Conservation (phyloP, 2,113 vertebrate genomes). For the Daubentonia madagascariensis region DNA sequence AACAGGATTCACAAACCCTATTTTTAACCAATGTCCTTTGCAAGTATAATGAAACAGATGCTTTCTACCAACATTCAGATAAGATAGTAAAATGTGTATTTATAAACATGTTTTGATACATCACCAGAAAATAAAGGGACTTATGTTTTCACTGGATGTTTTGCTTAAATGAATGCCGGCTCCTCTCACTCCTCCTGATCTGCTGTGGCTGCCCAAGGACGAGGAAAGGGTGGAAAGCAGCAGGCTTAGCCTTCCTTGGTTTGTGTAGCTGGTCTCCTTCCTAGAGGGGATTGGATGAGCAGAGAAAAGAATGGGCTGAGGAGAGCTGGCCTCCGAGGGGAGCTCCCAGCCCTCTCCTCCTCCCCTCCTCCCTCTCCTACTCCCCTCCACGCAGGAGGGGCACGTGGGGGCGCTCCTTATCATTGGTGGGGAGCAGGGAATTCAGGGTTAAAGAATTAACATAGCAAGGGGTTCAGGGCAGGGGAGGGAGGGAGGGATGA, state of each 20-base stretch:
- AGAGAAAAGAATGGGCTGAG: not conserved
- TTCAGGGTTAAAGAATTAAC: not conserved
- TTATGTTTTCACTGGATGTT: not conserved
- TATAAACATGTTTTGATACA: not conserved
- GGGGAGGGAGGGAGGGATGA: not conserved
- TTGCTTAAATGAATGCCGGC: not conserved
- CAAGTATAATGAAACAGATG: not conserved
- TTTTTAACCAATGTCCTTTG: constrained; percentile 15
- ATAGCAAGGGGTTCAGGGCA: not conserved
- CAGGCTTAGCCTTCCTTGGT: not conserved
- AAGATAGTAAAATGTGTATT: not conserved
- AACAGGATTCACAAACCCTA: not conserved
- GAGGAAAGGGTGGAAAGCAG: not conserved
- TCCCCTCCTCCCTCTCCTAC: not conserved
- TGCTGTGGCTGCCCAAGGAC: not conserved
- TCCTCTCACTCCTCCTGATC: not conserved
- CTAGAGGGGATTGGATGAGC: not conserved
- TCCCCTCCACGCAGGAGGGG: not conserved
- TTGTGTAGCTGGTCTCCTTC: not conserved
- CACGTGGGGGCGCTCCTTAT: not conserved
- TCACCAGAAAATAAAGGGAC: not conserved
- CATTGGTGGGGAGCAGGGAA: not conserved
- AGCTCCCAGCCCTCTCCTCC: not conserved
- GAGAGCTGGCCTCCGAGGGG: not conserved
- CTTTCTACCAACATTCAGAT: not conserved